Evolutionary conservation across 2,797 vertebrate genomes (phyloP).

Genomic region (Nannoperca obscura): DNA sequence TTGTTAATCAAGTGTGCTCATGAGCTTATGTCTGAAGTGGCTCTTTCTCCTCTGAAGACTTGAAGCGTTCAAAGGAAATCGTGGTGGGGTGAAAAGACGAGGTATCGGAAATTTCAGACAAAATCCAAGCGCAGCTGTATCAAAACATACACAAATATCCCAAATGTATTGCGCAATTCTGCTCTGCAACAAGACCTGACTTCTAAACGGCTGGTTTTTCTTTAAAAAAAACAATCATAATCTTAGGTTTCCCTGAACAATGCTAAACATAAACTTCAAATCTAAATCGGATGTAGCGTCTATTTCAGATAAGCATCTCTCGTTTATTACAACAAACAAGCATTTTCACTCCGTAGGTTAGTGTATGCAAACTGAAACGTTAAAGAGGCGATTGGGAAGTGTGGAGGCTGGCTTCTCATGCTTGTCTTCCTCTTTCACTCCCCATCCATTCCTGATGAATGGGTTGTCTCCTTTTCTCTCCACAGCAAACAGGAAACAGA

Average conservation of each 20-base stretch:
- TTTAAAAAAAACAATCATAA: not conserved
- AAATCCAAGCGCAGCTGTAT: conserved; percentile 60
- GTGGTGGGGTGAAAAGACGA: conserved; percentile 70
- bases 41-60: conserved; percentile 81
- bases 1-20: conserved; percentile 88
- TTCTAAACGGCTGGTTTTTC: not conserved
- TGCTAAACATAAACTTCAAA: not conserved
- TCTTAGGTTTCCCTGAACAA: not conserved
- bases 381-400: conserved; percentile 36
- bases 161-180: conserved; percentile 2
- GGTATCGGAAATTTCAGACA: conserved; percentile 64
- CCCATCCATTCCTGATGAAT: conserved; percentile 66
- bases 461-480: conserved; percentile 54
- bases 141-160: conserved; percentile 46
- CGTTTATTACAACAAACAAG: conserved; percentile 38
- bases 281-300: not conserved
- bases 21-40: conserved; percentile 84
- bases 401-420: conserved; percentile 53
- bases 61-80: conserved; percentile 79
- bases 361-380: conserved; percentile 57
- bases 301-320: conserved; percentile 22
- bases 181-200: conserved; percentile 9
- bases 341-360: conserved; percentile 48
- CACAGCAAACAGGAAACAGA: conserved; percentile 73
- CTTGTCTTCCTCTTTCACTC: conserved; percentile 71